Evolutionary conservation across 2,113 vertebrate species (phyloP), one percentile per base, ranked within the genome.

Genomic region (Chloropsis cyanopogon): DNA sequence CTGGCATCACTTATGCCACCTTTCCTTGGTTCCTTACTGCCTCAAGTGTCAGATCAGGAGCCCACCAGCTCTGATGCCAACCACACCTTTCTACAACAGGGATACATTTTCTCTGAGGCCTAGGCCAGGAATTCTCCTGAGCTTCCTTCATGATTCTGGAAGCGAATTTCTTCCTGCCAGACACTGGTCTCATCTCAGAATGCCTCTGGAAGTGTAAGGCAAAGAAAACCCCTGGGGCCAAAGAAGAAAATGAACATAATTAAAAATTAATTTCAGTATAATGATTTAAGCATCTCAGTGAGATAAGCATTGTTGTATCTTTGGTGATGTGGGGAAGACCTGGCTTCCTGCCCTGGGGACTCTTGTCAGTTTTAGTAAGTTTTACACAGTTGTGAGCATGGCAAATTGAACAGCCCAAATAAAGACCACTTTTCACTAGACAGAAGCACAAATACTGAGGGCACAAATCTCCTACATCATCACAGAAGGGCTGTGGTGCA

Each of bases 281-380:
- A 96, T 42, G 49, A 93, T 83, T 82, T 73, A 84, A 77, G 53
- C 41, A 71, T 46, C 42, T 86, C 69, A 80, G 82, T 7, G 16
- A 94, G 80, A 82, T 56, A 95, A 88, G 77, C 86, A 81, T 69
- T 92, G 73, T 49, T 91, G 50, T 68, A 54, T 70, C 77, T 82
- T 81, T 96, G 79, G 52, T 23, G 26, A 54, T 19, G 54, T 84
- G 61, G 63, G 81, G 57, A 76, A 96, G 92, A 97, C 68, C 95
- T 88, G 86, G 84, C 69, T 97, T 86, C 66, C 92, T 92, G 89
- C 90, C 86, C 79, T 79, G 65, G 56, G 82, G 73, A 94, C 50
- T 86, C 90, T 41, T 92, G 91, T 96, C 95, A 95, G 73, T 92
- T 97, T 97, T 92, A 96, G 14, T 94, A 95, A 93, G 73, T 92